These are phyloP conservation scores for Carassius gibelio DNA, from an alignment of 2,113 vertebrate species.

Conservation along the genomic window DNA sequence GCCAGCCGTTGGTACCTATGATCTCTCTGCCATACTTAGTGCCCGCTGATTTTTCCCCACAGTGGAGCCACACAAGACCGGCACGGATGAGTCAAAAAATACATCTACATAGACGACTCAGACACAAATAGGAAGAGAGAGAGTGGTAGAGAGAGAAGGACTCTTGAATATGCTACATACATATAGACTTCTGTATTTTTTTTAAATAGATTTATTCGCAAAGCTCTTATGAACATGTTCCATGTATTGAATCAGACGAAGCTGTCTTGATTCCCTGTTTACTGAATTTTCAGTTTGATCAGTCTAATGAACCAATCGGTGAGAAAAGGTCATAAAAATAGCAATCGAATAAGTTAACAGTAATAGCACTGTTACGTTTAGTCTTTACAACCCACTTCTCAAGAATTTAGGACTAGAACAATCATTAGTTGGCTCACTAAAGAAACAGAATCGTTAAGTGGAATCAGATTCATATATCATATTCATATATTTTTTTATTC, in stretches of 20 bases:
- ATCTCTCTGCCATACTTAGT: slow-evolving; percentile 17
- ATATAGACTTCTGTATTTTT: background rate
- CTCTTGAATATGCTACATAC: background rate
- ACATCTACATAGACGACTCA: background rate
- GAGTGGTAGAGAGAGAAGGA: background rate
- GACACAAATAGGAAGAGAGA: slow-evolving; percentile 10
- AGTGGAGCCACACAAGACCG: background rate
- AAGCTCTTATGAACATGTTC: background rate
- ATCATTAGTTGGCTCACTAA: background rate
- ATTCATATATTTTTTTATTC: background rate
- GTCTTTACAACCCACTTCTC: background rate
- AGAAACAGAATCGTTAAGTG: background rate
- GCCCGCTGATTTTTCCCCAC: background rate
- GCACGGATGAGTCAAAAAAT: slow-evolving; percentile 27
- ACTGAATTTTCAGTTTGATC: background rate
- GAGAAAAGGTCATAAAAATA: background rate
- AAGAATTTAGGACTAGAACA: background rate
- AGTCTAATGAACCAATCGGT: background rate
- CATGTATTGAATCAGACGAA: background rate
- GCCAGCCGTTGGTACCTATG: background rate
- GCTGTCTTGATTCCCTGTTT: too few species aligned
- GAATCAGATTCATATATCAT: background rate
- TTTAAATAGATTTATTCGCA: background rate
- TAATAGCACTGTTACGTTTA: background rate
- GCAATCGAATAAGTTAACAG: background rate